phyloP scores from a whole-genome alignment of 2,797 vertebrate genomes.

The Characodon lateralis region DNA sequence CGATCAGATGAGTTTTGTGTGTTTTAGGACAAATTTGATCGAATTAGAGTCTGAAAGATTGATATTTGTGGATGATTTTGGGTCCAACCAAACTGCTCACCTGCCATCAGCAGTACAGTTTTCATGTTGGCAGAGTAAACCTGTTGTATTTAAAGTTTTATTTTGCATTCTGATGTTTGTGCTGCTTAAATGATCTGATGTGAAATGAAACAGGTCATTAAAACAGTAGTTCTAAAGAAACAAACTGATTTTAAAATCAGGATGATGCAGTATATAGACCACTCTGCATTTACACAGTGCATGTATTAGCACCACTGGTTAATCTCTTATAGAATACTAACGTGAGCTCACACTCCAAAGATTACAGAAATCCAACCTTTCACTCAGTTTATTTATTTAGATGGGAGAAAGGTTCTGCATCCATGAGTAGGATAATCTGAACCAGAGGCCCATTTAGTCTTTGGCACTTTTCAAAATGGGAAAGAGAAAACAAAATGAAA shows the following conservation, averaged over 20 bases:
- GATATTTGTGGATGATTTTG: not conserved
- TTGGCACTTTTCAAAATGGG: too few relatives aligned
- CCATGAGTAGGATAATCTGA: too few relatives aligned
- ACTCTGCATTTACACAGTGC: not conserved
- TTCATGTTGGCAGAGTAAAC: not conserved
- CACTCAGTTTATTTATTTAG: not conserved
- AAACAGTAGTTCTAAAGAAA: not conserved
- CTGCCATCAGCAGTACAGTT: not conserved
- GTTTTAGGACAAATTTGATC: not conserved
- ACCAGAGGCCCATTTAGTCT: not conserved
- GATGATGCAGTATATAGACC: not conserved
- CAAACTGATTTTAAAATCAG: not conserved
- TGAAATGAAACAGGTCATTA: not conserved
- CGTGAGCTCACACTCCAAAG: not conserved
- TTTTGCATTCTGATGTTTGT: not conserved
- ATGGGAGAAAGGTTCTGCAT: not conserved
- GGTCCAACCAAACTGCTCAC: not conserved
- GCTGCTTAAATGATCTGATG: not conserved
- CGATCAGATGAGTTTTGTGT: not conserved
- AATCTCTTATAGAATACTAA: not conserved
- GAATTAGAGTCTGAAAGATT: not conserved
- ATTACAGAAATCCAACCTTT: not conserved
- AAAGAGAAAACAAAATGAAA: too few relatives aligned
- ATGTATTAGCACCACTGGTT: not conserved
- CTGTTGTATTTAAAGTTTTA: not conserved